Evolutionary conservation across 2,113 vertebrate genomes (phyloP).

Genomic region (Cettia cetti): DNA sequence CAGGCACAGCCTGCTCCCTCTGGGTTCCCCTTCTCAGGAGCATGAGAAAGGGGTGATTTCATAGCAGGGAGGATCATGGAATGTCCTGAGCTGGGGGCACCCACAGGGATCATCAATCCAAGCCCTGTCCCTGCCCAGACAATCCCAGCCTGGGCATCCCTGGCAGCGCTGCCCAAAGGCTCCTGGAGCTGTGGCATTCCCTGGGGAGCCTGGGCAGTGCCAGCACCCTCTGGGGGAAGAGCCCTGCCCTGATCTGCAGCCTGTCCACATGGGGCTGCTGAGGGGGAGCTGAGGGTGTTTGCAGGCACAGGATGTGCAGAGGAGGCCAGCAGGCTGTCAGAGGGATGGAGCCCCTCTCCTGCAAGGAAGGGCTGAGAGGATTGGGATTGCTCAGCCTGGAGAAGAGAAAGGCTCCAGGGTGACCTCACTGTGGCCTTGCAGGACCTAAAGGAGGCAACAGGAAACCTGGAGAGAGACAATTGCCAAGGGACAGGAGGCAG

Average conservation of each 20-base stretch:
- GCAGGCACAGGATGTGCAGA: not conserved
- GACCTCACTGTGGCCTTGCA: not conserved
- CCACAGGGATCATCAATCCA: not conserved
- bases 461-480: not conserved
- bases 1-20: accelerated
- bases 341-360: not conserved
- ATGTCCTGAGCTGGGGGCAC: accelerated
- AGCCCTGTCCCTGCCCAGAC: not conserved
- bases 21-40: accelerated
- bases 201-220: not conserved
- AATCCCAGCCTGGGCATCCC: not conserved
- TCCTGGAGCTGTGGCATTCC: not conserved
- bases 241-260: accelerated
- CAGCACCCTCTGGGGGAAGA: not conserved
- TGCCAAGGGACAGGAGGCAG: accelerated
- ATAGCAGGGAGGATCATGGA: not conserved
- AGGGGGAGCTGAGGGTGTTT: not conserved
- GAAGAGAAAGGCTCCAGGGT: not conserved
- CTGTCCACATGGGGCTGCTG: not conserved
- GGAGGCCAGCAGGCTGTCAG: not conserved
- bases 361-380: not conserved
- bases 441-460: not conserved
- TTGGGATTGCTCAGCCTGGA: not conserved
- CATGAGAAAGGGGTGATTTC: not conserved
- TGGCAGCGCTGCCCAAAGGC: not conserved